Evolutionary conservation across 2,113 vertebrate genomes (phyloP).

Genomic region (Cettia cetti): DNA sequence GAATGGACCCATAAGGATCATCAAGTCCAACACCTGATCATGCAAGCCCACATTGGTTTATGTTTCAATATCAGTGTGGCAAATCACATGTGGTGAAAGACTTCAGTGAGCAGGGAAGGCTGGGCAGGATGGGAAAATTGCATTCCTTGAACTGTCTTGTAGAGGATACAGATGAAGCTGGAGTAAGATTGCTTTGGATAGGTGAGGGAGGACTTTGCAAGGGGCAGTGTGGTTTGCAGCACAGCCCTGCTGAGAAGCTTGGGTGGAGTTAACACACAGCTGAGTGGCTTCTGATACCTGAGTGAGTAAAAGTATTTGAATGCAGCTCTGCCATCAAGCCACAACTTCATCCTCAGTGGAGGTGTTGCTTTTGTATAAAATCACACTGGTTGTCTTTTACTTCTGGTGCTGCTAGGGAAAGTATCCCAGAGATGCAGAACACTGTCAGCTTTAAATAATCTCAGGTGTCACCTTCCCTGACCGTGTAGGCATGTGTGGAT

Average conservation of each 20-base stretch:
- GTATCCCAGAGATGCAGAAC: neutral
- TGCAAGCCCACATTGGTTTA: rapidly evolving
- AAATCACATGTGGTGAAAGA: neutral
- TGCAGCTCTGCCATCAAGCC: neutral
- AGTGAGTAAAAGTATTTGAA: neutral
- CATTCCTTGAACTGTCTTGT: neutral
- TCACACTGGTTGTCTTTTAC: neutral
- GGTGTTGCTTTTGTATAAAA: neutral
- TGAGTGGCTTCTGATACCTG: neutral
- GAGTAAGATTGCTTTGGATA: neutral
- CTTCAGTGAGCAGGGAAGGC: neutral
- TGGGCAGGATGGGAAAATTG: neutral
- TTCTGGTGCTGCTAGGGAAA: neutral
- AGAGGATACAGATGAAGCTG: neutral
- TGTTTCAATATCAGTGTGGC: neutral
- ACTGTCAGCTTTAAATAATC: neutral
- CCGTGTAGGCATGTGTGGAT: neutral
- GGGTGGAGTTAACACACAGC: rapidly evolving
- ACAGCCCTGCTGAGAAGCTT: neutral
- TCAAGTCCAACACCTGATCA: rapidly evolving
- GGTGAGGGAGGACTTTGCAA: neutral
- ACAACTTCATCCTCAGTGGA: neutral
- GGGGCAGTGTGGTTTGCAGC: neutral
- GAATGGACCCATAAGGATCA: neutral
- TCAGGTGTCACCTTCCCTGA: neutral